Conservation (phyloP, 1,140 invertebrate species). For the Diorhabda sublineata region DNA sequence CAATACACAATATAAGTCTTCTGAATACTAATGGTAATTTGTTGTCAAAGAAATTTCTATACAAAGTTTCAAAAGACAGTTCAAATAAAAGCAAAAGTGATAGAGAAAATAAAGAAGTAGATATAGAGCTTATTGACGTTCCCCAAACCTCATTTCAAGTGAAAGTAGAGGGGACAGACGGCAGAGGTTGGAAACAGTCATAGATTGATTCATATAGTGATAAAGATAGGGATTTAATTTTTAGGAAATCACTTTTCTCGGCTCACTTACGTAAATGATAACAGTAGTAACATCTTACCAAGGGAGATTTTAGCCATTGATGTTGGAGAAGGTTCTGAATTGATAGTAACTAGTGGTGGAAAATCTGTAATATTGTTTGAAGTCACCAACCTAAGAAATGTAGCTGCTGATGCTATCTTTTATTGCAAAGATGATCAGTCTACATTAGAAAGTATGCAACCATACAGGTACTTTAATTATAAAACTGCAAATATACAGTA, state of each 20-base stretch:
- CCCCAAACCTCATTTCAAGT: conserved; percentile 6
- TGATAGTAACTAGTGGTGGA: conserved; percentile 5
- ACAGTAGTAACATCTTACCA: conserved; percentile 11
- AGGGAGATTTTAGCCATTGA: conserved; percentile 7
- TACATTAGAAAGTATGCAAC: conserved; percentile 5
- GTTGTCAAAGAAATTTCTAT: background rate
- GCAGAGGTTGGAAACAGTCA: background rate
- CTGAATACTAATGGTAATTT: conserved; percentile 8
- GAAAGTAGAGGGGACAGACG: conserved; percentile 10
- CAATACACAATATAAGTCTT: conserved; percentile 11
- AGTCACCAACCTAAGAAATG: conserved; percentile 13
- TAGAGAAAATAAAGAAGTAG: conserved; percentile 1
- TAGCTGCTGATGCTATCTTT: conserved; percentile 6
- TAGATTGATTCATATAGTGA: background rate
- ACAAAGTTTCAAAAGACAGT: conserved; percentile 1
- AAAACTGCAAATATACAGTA: too few relatives aligned
- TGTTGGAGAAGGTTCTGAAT: conserved; percentile 9
- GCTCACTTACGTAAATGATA: conserved; percentile 8
- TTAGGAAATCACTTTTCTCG: conserved; percentile 16
- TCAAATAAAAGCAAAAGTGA: conserved; percentile 1
- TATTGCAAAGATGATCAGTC: conserved; percentile 15
- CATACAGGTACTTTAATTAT: conserved; percentile 8
- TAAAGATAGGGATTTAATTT: conserved; percentile 9
- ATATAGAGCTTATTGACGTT: conserved; percentile 7
- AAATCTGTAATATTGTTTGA: conserved; percentile 13